Evolutionary conservation across 2,888 invertebrate genomes (phyloP).

Genomic region (Scrobipalpa costella): DNA sequence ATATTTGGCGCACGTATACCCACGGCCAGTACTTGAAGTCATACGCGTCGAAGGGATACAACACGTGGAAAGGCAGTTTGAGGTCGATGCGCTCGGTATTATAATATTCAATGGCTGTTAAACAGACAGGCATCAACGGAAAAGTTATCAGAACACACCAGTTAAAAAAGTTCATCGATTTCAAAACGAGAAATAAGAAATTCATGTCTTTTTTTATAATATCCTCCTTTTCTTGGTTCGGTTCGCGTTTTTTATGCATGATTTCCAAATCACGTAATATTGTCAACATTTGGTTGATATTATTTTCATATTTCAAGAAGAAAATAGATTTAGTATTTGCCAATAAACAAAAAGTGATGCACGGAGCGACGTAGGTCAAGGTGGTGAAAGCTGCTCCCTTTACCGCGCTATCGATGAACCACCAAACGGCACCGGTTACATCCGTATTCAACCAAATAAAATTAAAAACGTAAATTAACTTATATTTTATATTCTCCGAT

Average conservation of each 20-base stretch:
- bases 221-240: conserved; percentile 34
- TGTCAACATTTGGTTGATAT: conserved; percentile 41
- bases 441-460: conserved; percentile 48
- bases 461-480: conserved; percentile 34
- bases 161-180: conserved; percentile 45
- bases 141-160: conserved; percentile 43
- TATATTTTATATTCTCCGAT: conserved; percentile 32
- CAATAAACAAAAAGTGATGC: conserved; percentile 43
- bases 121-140: conserved; percentile 44
- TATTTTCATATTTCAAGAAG: conserved; percentile 40
- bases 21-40: conserved; percentile 54
- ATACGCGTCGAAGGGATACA: conserved; percentile 61
- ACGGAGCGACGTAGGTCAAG: conserved; percentile 51
- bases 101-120: conserved; percentile 49
- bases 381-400: conserved; percentile 45
- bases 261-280: conserved; percentile 44
- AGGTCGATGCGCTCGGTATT: conserved; percentile 46
- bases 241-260: conserved; percentile 30
- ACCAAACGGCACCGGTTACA: conserved; percentile 43
- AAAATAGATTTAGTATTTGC: conserved; percentile 41
- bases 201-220: conserved; percentile 44
- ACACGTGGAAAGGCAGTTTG: conserved; percentile 50
- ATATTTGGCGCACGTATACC: conserved; percentile 56
- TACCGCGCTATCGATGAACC: conserved; percentile 44
- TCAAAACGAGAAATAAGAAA: conserved; percentile 49